phyloP scores from a whole-genome alignment of 2,888 invertebrate species.

The Epistrophe grossulariae region DNA sequence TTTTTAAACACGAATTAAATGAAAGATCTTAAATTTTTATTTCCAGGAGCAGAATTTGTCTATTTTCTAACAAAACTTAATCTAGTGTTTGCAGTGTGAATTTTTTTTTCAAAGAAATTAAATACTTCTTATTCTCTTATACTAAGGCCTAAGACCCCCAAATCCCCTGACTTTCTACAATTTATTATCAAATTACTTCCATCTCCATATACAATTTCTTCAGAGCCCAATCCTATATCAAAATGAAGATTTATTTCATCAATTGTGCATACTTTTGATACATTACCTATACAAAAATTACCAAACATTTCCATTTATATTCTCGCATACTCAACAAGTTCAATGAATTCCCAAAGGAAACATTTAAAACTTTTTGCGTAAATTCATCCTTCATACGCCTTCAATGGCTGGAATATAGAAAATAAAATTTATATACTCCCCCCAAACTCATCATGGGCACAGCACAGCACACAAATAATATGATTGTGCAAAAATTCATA shows the following conservation, averaged over 20 bases:
- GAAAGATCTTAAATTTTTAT: too few species aligned
- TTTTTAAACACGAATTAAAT: too few species aligned
- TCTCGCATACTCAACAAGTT: slow-evolving; percentile 56
- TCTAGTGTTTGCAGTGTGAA: not conserved
- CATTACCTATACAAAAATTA: slow-evolving; percentile 43
- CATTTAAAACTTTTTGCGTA: slow-evolving; percentile 58
- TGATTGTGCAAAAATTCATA: slow-evolving; percentile 72
- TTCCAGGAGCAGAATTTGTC: not conserved
- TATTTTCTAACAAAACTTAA: not conserved
- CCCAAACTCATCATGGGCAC: not conserved
- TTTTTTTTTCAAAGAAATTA: not conserved
- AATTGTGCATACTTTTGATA: slow-evolving; percentile 52
- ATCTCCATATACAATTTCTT: not conserved
- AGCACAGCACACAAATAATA: slow-evolving; percentile 36
- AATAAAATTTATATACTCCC: not conserved
- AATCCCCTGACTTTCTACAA: not conserved
- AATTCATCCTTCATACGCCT: slow-evolving; percentile 41
- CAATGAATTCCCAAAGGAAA: slow-evolving; percentile 59
- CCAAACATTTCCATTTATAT: slow-evolving; percentile 40
- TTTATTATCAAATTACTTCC: slow-evolving; percentile 38
- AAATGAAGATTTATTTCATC: slow-evolving; percentile 61
- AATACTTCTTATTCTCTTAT: not conserved
- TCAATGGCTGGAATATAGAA: not conserved
- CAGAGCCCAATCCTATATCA: not conserved
- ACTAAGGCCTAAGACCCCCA: too few species aligned